Conservation (phyloP, 30 jellyfish, hydroid and myxozoan genomes). For the Aurelia coerulea region DNA sequence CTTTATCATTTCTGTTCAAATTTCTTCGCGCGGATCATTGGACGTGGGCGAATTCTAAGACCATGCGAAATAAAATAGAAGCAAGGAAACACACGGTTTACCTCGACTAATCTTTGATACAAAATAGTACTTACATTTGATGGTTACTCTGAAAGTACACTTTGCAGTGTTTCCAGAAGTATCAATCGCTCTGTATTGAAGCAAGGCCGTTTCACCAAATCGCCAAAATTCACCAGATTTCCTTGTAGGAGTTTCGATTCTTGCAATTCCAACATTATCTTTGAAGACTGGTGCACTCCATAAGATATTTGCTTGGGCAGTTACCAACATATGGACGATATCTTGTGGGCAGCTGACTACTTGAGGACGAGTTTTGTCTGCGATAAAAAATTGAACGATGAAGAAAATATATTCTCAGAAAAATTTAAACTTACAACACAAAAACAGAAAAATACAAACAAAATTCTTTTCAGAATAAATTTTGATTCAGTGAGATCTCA, state of each 20-base stretch:
- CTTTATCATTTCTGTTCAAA: no score
- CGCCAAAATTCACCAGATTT: conserved; percentile 71
- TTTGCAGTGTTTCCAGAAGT: conserved; percentile 85
- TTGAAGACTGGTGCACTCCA: conserved; percentile 88
- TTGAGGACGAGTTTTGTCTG: conserved; percentile 85
- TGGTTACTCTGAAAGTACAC: conserved; percentile 85
- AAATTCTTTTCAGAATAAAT: no score
- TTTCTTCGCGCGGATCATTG: no score
- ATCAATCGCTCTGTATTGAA: conserved; percentile 90
- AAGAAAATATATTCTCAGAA: neutral
- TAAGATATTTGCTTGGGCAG: conserved; percentile 20
- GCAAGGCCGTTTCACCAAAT: conserved; percentile 52
- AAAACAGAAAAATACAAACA: no score
- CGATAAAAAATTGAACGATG: neutral
- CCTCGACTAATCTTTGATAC: no score
- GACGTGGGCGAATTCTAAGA: no score
- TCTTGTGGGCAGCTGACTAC: conserved; percentile 87
- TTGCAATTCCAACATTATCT: conserved; percentile 86
- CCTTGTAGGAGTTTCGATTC: conserved; percentile 57
- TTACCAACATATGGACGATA: conserved; percentile 36
- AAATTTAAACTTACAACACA: no score
- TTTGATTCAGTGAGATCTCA: no score
- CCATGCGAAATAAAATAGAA: no score
- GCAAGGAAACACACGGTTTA: no score
- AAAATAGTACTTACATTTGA: conserved; percentile 71